Conservation (phyloP, 2,888 invertebrate genomes). For the Calameuta idolon region DNA sequence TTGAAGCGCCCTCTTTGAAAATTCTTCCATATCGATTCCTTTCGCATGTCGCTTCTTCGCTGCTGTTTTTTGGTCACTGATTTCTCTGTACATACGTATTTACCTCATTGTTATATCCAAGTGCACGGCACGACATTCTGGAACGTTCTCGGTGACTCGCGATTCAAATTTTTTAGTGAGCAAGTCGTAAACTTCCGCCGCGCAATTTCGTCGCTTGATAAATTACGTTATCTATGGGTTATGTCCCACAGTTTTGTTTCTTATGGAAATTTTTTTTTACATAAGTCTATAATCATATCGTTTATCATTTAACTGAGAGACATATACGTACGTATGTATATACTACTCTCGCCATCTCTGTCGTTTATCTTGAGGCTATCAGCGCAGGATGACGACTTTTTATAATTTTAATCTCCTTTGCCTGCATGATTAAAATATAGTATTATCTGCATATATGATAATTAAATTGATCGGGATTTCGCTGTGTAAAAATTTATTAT, state of each 20-base stretch:
- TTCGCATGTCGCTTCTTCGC: background rate
- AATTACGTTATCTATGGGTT: background rate
- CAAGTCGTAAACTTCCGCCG: background rate
- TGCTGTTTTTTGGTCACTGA: background rate
- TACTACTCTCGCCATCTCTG: background rate
- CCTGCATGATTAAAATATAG: background rate
- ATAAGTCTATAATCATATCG: background rate
- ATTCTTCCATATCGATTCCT: background rate
- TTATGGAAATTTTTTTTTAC: background rate
- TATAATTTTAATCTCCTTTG: background rate
- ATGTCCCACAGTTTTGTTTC: too few species aligned
- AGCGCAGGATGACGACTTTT: background rate
- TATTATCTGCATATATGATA: background rate
- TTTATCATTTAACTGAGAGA: background rate
- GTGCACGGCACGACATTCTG: background rate
- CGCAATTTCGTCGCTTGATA: background rate
- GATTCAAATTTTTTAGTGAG: background rate
- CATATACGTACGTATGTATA: background rate
- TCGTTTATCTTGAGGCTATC: background rate
- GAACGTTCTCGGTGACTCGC: background rate
- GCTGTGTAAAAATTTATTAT: background rate
- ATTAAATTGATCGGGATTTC: background rate
- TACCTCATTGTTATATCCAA: background rate
- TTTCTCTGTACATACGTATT: background rate
- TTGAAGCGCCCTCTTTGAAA: background rate